Evolutionary conservation across 2,888 invertebrate genomes (phyloP).

Genomic region (Euproctis similis): DNA sequence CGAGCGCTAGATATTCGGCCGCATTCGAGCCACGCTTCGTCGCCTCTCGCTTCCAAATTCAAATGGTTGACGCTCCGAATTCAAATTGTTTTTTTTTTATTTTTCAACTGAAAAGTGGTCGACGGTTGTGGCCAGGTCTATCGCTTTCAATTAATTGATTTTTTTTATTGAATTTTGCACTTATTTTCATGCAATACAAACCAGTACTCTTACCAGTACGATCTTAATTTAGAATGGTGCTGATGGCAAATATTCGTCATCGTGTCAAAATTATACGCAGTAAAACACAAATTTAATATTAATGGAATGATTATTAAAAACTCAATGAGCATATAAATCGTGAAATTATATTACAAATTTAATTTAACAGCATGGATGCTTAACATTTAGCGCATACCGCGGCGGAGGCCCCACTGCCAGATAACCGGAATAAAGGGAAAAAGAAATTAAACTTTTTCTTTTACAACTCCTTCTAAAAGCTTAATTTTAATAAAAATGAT

Average conservation of each 20-base stretch:
- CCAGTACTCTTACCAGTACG: no score
- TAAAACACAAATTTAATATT: conserved; percentile 1
- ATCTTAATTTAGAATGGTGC: no score
- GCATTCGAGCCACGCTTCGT: conserved; percentile 46
- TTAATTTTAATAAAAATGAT: no score
- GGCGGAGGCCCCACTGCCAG: conserved; percentile 15
- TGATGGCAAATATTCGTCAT: no score
- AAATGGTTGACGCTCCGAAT: conserved; percentile 67
- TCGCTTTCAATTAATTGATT: conserved; percentile 38
- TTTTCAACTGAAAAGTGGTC: conserved; percentile 37
- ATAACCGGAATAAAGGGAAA: conserved; percentile 8
- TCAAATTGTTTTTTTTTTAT: conserved; percentile 69
- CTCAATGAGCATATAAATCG: conserved; percentile 42
- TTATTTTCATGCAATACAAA: no score
- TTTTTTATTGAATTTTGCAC: no score
- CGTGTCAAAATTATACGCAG: no score
- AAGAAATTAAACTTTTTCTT: conserved; percentile 14
- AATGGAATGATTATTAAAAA: conserved; percentile 14
- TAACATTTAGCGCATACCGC: conserved; percentile 39
- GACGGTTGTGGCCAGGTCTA: conserved; percentile 41
- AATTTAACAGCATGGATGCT: conserved; percentile 45
- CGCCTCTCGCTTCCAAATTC: conserved; percentile 53
- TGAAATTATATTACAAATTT: conserved; percentile 56
- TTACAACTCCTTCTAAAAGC: conserved; percentile 8
- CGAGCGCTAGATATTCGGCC: no score